phyloP scores from a whole-genome alignment of 2,113 vertebrate species.

The Microtus ochrogaster region DNA sequence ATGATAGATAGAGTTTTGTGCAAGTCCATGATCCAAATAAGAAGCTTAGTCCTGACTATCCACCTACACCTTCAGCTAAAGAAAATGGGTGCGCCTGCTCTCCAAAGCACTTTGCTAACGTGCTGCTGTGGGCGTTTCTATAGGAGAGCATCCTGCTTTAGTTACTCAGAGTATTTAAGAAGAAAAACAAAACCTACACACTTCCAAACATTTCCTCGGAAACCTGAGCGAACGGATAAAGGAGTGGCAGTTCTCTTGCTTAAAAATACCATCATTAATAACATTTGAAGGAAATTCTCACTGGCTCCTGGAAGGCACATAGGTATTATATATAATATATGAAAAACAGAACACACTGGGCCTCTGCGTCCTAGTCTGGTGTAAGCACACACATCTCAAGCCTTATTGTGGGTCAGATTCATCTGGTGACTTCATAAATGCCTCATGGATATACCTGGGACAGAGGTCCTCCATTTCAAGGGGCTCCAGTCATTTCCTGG shows the following conservation, averaged over 20 bases:
- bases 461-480: background rate
- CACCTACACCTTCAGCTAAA: background rate
- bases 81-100: background rate
- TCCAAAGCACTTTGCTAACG: background rate
- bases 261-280: background rate
- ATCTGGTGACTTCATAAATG: background rate
- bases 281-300: background rate
- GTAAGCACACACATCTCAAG: background rate
- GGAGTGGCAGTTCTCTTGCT: background rate
- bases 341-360: background rate
- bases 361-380: background rate
- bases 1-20: background rate
- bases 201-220: slow-evolving; percentile 1
- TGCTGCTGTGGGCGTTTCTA: background rate
- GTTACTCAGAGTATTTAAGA: background rate
- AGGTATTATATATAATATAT: background rate
- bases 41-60: background rate
- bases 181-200: slow-evolving; percentile 47
- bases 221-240: background rate
- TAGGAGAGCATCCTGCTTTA: background rate
- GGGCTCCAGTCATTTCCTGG: background rate
- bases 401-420: background rate
- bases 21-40: background rate
- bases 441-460: background rate
- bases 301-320: background rate